Percentiles rank a stretch among this genome's conserved stretches.
Evolutionary conservation across 2,113 vertebrate genomes (phyloP).

Genomic region (Dicaeum eximium): DNA sequence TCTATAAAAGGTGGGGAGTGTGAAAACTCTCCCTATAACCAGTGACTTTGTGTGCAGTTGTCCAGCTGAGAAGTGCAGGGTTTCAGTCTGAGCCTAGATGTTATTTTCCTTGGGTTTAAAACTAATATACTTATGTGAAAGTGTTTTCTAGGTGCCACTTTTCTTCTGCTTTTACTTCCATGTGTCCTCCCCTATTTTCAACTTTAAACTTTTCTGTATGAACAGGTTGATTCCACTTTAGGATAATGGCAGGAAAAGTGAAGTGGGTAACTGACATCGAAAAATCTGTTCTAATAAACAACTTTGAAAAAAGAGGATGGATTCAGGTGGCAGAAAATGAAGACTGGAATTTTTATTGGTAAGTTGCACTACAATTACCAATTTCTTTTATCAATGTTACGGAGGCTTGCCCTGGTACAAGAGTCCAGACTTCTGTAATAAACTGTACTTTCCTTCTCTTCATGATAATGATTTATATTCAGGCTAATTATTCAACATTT

Average conservation of each 20-base stretch:
- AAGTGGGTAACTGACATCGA: conserved; percentile 99
- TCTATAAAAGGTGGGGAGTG: not conserved
- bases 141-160: not conserved
- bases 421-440: not conserved
- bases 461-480: not conserved
- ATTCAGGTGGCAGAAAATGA: conserved; percentile 88
- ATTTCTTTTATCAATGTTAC: not conserved
- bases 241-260: conserved; percentile 90
- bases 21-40: not conserved
- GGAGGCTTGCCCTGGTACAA: not conserved
- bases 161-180: not conserved
- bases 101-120: not conserved
- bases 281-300: conserved; percentile 97
- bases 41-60: not conserved
- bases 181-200: not conserved
- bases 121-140: not conserved
- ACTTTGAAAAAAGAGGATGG: conserved; percentile 98
- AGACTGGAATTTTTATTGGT: conserved; percentile 99
- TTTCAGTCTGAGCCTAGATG: not conserved
- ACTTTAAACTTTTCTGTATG: not conserved
- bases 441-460: not conserved
- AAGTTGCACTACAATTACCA: not conserved
- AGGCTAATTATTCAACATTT: not conserved
- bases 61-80: not conserved
- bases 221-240: conserved; percentile 14